These are phyloP conservation scores for Tuta absoluta DNA, from an alignment of 2,888 invertebrate species.

Conservation along the genomic window DNA sequence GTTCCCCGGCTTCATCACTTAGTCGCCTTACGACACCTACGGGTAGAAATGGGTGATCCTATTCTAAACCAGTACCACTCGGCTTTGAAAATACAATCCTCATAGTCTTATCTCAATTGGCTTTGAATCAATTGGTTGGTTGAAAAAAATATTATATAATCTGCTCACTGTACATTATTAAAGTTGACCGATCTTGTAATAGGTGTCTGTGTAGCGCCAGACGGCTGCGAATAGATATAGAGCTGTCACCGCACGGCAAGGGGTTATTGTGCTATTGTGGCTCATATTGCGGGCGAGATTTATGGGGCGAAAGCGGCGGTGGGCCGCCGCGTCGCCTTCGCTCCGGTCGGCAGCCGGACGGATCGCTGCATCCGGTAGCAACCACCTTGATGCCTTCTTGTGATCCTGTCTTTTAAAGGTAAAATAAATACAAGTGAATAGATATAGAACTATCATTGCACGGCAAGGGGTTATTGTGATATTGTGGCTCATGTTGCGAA, in stretches of 20 bases:
- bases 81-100: too few relatives aligned
- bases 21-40: too few relatives aligned
- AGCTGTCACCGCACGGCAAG: constrained; percentile 44
- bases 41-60: too few relatives aligned
- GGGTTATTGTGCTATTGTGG: constrained; percentile 73
- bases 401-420: neutral
- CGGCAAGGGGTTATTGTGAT: neutral
- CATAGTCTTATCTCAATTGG: too few relatives aligned
- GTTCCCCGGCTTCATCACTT: too few relatives aligned
- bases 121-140: too few relatives aligned
- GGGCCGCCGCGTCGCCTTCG: constrained; percentile 36
- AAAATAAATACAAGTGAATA: neutral
- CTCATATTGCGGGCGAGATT: constrained; percentile 73
- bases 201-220: constrained; percentile 6
- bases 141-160: too few relatives aligned
- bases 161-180: neutral
- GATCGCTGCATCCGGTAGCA: constrained; percentile 3
- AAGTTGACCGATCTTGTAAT: neutral
- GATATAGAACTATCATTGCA: neutral
- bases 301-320: constrained; percentile 52
- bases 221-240: constrained; percentile 19
- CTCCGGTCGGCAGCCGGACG: constrained; percentile 6
- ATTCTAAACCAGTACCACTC: too few relatives aligned
- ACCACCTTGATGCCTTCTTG: neutral
- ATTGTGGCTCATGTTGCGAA: neutral